Evolutionary conservation across 2,113 vertebrate species (phyloP).

Genomic region (Agapornis roseicollis): DNA sequence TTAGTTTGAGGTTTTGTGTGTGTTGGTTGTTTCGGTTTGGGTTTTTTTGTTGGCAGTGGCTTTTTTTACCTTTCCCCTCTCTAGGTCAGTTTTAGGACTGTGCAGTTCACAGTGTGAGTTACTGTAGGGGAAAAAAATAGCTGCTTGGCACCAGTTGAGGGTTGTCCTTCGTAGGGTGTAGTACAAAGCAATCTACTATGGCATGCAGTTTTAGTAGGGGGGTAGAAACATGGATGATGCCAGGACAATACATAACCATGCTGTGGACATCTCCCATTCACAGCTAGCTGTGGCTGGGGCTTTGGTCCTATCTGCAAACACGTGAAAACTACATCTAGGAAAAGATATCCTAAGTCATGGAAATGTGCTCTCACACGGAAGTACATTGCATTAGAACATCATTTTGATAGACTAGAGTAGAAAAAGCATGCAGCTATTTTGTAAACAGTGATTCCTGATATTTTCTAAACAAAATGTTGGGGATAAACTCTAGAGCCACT

Average conservation of each 20-base stretch:
- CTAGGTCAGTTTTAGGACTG: neutral
- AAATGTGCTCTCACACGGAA: neutral
- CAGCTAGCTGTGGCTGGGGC: neutral
- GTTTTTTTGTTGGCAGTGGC: too few species aligned
- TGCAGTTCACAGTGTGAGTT: neutral
- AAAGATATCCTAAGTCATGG: neutral
- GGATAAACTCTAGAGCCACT: neutral
- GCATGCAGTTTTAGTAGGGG: neutral
- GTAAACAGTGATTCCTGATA: neutral
- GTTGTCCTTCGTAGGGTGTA: neutral
- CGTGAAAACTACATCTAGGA: neutral
- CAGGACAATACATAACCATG: neutral
- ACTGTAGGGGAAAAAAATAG: neutral
- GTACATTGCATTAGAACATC: neutral
- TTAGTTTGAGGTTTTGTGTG: neutral
- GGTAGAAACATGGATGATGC: neutral
- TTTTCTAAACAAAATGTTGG: neutral
- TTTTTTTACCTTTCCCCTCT: neutral
- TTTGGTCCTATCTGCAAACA: neutral
- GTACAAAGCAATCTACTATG: neutral
- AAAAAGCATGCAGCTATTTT: neutral
- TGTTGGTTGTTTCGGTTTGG: neutral
- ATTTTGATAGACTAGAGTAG: neutral
- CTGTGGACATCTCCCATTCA: conserved; percentile 2
- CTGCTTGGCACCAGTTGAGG: neutral